phyloP scores from a whole-genome alignment of 53 echinoderm and acorn worm species.

The Luidia sarsii region DNA sequence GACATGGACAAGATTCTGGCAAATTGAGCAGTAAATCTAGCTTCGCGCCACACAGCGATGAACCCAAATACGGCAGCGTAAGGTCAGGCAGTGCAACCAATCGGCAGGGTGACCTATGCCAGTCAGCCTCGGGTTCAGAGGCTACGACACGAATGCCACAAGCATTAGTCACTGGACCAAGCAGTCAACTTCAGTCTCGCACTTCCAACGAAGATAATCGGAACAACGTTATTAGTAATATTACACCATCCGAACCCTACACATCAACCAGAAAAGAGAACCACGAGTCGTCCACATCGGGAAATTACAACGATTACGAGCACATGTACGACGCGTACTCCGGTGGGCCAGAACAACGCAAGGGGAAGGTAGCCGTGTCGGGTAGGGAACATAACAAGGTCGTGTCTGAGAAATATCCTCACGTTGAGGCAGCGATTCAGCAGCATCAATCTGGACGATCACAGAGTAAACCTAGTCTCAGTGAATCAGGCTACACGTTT shows the following conservation, averaged over 20 bases:
- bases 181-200: neutral
- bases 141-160: conserved; percentile 56
- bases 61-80: conserved; percentile 69
- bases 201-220: conserved; percentile 1
- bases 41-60: conserved; percentile 69
- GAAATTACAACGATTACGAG: conserved; percentile 39
- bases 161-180: conserved; percentile 68
- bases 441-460: conserved; percentile 15
- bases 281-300: conserved; percentile 11
- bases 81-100: conserved; percentile 65
- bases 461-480: conserved; percentile 1
- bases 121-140: conserved; percentile 46
- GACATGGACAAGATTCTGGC: neutral
- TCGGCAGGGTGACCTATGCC: conserved; percentile 58
- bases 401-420: no score
- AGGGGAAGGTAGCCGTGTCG: neutral
- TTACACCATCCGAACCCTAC: neutral
- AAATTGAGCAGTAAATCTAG: conserved; percentile 40
- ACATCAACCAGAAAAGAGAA: conserved; percentile 2
- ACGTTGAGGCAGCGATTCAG: neutral
- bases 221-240: neutral
- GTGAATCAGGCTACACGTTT: conserved; percentile 8
- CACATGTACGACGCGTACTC: conserved; percentile 29
- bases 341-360: conserved; percentile 2
- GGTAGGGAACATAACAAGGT: neutral